Evolutionary conservation across 2,888 invertebrate genomes (phyloP), one percentile per base, ranked within the genome.

Genomic region (Orchestes rusci): DNA sequence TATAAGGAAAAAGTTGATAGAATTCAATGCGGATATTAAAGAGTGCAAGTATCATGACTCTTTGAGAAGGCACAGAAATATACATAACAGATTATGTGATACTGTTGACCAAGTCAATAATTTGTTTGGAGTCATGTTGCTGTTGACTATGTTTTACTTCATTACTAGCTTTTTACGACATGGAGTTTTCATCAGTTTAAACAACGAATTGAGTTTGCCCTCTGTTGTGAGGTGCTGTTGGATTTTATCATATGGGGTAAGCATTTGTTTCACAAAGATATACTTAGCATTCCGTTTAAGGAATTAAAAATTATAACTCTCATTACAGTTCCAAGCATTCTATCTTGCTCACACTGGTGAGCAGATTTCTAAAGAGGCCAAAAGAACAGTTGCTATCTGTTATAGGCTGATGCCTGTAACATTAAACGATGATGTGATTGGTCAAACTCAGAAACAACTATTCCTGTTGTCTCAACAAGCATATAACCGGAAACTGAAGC

Each of bases 121-220:
- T 4, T 16, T 47, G 2, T 47, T 43, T 18, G 47, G 47, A 30
- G 10, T 42, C 3, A 16, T 34, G 1, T 34, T 47, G 38, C 19
- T 47, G 3, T 16, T 42, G 15, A 35, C 33, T 2, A 31, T 34
- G 13, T 47, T 39, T 17, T 47, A 42, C 15, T 43, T 47, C 12
- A 47, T 47, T n/a, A 42, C 39, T 15, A 47, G 18, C 23, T 47
- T 47, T 39, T 23, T 47, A 12, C 18, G 47, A 27, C 47, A 47
- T 16, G 47, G 38, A 16, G 43, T 39, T 2, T 47, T 33, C 37
- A 47, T 47, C n/a, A 38, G 38, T 10, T 8, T 40, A n/a, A 20
- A 46, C 20, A 30, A 39, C 23, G n/a, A 7, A 1, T 10, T 32
- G 3, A 16, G 13, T 3, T n/a, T 42, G 13, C 3, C 38, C 12